These are phyloP conservation scores for Galago senegalensis DNA, from an alignment of 2,797 vertebrate genomes.

Conservation along the genomic window DNA sequence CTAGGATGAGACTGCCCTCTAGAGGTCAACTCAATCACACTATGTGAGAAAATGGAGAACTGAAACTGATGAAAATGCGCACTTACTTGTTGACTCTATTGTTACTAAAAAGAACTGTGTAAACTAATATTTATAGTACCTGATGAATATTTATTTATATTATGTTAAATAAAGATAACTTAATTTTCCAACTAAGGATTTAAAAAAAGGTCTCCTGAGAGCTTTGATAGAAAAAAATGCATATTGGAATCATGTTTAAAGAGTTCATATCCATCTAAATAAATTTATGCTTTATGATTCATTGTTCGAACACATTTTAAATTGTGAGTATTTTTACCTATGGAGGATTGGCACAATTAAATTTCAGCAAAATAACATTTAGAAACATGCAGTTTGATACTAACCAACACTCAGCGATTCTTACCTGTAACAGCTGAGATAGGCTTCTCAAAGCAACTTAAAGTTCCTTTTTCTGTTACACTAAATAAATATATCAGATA, in stretches of 20 bases:
- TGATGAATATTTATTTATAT: not conserved
- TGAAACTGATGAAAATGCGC: not conserved
- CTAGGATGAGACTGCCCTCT: conserved; percentile 68
- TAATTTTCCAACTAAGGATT: not conserved
- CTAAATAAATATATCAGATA: conserved; percentile 92
- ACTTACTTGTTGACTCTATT: not conserved
- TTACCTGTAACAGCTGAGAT: conserved; percentile 92
- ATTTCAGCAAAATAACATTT: conserved; percentile 21
- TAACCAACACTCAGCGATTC: not conserved
- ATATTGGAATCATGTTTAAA: conserved; percentile 20
- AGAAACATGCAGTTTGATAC: conserved; percentile 44
- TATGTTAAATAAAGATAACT: not conserved
- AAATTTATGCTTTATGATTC: not conserved
- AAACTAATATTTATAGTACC: not conserved
- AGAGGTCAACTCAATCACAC: not conserved
- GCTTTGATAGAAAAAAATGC: not conserved
- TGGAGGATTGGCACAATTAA: not conserved
- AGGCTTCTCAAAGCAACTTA: conserved; percentile 89
- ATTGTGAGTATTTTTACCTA: not conserved
- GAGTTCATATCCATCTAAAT: not conserved
- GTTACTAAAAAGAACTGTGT: not conserved
- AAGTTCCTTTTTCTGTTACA: conserved; percentile 89
- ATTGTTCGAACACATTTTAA: not conserved
- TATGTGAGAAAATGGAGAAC: conserved; percentile 8
- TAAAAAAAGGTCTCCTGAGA: not conserved